These are phyloP conservation scores for Phataginus tricuspis DNA, from an alignment of 2,797 vertebrate species.

Conservation along the genomic window DNA sequence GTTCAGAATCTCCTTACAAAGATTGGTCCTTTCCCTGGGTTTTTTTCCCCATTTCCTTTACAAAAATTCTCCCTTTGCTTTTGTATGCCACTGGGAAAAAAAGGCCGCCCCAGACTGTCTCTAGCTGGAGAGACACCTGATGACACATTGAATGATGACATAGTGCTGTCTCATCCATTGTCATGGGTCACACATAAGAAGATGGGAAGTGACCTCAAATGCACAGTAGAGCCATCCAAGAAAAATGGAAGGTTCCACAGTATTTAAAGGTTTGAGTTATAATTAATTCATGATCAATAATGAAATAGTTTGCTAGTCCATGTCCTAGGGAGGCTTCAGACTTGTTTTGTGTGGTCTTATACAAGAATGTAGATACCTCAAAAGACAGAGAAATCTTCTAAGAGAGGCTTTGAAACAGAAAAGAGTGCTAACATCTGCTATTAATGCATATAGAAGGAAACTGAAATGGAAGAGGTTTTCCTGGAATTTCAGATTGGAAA, in stretches of 20 bases:
- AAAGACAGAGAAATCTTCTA: neutral
- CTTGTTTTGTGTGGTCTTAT: neutral
- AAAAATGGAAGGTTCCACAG: neutral
- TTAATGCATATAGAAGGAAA: neutral
- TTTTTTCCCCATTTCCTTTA: neutral
- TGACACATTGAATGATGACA: neutral
- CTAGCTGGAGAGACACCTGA: neutral
- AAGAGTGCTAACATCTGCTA: neutral
- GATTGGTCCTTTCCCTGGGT: neutral
- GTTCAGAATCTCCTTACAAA: neutral
- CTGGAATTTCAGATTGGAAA: neutral
- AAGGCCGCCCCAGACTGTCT: neutral
- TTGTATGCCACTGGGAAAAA: neutral
- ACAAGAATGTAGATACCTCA: neutral
- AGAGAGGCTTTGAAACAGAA: neutral
- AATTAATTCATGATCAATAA: neutral
- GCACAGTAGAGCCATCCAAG: neutral
- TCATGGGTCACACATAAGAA: neutral
- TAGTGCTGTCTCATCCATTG: neutral
- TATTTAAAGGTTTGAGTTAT: neutral
- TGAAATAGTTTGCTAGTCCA: neutral
- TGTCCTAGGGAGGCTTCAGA: neutral
- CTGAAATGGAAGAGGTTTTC: conserved; percentile 4
- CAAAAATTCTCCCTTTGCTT: neutral
- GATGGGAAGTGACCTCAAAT: neutral